Percentiles rank a stretch among this genome's conserved stretches.
Evolutionary conservation across 2,113 vertebrate species (phyloP).

Genomic region (Redunca redunca): DNA sequence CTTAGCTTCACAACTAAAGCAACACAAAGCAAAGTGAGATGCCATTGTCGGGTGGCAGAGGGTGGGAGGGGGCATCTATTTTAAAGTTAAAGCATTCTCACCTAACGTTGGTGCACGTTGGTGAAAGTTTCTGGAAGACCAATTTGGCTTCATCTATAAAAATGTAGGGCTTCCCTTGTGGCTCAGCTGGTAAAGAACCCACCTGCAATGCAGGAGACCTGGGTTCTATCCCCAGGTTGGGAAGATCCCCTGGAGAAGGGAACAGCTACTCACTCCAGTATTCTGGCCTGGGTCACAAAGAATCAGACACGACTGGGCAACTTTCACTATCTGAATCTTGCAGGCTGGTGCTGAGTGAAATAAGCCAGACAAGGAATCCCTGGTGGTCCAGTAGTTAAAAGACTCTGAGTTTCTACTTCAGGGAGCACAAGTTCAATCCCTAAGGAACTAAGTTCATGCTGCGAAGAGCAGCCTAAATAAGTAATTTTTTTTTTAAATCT

Average conservation of each 20-base stretch:
- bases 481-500: neutral
- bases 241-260: neutral
- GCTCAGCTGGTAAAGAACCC: neutral
- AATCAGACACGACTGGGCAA: neutral
- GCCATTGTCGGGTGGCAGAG: accelerated
- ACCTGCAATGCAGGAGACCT: neutral
- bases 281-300: neutral
- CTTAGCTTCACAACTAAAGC: neutral
- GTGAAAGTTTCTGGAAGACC: neutral
- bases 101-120: accelerated
- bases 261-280: neutral
- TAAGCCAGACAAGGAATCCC: neutral
- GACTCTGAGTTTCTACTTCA: neutral
- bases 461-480: neutral
- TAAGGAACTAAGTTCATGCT: neutral
- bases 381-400: neutral
- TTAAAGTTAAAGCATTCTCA: neutral
- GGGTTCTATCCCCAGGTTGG: neutral
- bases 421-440: neutral
- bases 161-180: neutral
- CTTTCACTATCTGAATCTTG: neutral
- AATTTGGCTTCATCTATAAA: neutral
- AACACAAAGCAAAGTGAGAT: neutral
- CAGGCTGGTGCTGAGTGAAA: neutral
- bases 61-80: neutral